Base-by-base conservation (phyloP, 2,113 vertebrate species). In the Halcyon malimbica region DNA sequence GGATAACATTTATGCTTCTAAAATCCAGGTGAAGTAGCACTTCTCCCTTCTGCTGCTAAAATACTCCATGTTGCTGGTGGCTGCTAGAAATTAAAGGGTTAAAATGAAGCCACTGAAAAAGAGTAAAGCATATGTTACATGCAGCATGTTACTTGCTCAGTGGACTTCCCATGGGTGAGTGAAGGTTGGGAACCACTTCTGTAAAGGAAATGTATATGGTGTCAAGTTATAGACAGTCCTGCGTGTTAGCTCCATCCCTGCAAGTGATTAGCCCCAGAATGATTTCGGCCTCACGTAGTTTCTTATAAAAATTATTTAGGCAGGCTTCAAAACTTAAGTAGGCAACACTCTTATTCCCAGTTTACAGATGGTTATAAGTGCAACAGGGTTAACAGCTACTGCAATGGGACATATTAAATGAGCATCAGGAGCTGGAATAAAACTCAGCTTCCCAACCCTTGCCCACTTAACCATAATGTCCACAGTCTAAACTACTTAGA, bases 131-230 rank as follows among this genome's bases (percentile, higher is more conserved):
- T 73, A 87, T 85, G 50, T 91, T 96, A 57, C 8, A 87, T 57
- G 78, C 57, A 87, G 87, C 65, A 67, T 1, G 8, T 95, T 94
- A 74, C 53, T 94, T 75, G 68, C 73, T 95, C 57, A 41, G 41
- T 76, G 84, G 81, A 57, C 87, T 97, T 97, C 95, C 96, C 96
- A 83, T 53, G 93, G 95, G 93, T 89, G 87, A 41, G 65, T 79
- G 94, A 95, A 89, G 69, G 62, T 95, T 96, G 91, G 91, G 93
- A 97, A 97, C 94, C 84, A 94, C 94, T 94, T 94, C 91, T 85
- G 87, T 83, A 89, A 87, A 92, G 91, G 95, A 97, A 96, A 97
- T 94, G 77, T 89, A 94, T 92, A 91, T 59, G 56, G 91, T 95
- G 95, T 92, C 74, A 89, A 87, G 89, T 94, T 94, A 89, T 92